These are phyloP conservation scores for Synergus gifuensis DNA, from an alignment of 2,888 invertebrate species.

Conservation along the genomic window DNA sequence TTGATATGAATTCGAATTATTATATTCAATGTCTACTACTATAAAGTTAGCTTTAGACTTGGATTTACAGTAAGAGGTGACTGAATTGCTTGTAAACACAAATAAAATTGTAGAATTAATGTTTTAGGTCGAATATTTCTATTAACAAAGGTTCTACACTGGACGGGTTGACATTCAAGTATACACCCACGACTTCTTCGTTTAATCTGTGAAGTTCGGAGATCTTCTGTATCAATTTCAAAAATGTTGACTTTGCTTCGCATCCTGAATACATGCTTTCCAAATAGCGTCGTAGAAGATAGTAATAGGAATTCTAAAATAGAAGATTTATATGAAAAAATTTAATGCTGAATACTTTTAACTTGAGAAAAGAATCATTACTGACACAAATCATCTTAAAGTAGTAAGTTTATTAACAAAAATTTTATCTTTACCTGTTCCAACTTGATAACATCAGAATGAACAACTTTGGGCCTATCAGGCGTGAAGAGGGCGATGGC, in stretches of 20 bases:
- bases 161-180: constrained; percentile 94
- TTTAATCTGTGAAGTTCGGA: constrained; percentile 93
- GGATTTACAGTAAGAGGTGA: neutral
- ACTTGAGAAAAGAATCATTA: neutral
- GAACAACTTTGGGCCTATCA: constrained; percentile 87
- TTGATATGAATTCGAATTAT: neutral
- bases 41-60: constrained; percentile 14
- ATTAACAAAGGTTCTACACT: constrained; percentile 95
- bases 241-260: constrained; percentile 92
- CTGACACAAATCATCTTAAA: no score
- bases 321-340: constrained; percentile 45
- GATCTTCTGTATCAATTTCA: constrained; percentile 94
- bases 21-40: neutral
- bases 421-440: constrained; percentile 84
- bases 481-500: constrained; percentile 95
- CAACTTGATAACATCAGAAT: constrained; percentile 89
- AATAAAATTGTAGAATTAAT: constrained; percentile 57
- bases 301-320: constrained; percentile 91
- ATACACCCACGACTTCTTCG: constrained; percentile 94
- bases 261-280: constrained; percentile 91
- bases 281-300: constrained; percentile 89
- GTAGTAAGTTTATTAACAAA: neutral
- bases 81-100: neutral
- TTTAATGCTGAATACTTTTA: constrained; percentile 42
- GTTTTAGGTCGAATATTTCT: constrained; percentile 96